These are phyloP conservation scores for Contarinia nasturtii DNA, from an alignment of 1,140 invertebrate species.

Conservation along the genomic window DNA sequence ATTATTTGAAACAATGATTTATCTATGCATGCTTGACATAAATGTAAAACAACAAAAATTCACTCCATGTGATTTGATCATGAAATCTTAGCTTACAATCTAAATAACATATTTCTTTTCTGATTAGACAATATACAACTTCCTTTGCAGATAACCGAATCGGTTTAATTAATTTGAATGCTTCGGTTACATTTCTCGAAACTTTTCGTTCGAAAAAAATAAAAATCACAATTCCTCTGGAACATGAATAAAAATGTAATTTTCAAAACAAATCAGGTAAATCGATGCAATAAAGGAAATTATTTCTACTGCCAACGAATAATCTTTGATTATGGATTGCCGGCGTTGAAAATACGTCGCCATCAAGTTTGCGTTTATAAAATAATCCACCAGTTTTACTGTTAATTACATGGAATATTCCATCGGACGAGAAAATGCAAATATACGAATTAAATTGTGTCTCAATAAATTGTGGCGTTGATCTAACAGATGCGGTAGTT, in stretches of 20 bases:
- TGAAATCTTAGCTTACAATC: too few species aligned
- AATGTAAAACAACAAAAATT: too few species aligned
- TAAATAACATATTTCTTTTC: too few species aligned
- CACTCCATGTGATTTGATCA: too few species aligned
- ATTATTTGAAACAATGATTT: too few species aligned
- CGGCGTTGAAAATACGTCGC: slow-evolving; percentile 41
- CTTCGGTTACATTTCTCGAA: too few species aligned
- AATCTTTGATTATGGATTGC: slow-evolving; percentile 24
- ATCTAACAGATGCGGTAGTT: not conserved
- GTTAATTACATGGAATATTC: slow-evolving; percentile 1
- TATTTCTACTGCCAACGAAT: slow-evolving; percentile 39
- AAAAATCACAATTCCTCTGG: too few species aligned
- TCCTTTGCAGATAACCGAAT: too few species aligned
- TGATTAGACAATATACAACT: too few species aligned
- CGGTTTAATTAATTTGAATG: not conserved
- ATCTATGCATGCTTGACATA: too few species aligned
- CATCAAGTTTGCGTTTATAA: slow-evolving; percentile 16
- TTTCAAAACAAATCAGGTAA: not conserved
- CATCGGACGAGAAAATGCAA: slow-evolving; percentile 1
- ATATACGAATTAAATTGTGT: not conserved
- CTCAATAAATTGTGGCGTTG: slow-evolving; percentile 2
- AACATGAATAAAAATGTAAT: too few species aligned
- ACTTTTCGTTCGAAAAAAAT: too few species aligned
- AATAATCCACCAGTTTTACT: not conserved
- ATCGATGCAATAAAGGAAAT: slow-evolving; percentile 34